These are phyloP conservation scores for Pomatostomus ruficeps DNA, from an alignment of 2,113 vertebrate genomes.

Conservation along the genomic window DNA sequence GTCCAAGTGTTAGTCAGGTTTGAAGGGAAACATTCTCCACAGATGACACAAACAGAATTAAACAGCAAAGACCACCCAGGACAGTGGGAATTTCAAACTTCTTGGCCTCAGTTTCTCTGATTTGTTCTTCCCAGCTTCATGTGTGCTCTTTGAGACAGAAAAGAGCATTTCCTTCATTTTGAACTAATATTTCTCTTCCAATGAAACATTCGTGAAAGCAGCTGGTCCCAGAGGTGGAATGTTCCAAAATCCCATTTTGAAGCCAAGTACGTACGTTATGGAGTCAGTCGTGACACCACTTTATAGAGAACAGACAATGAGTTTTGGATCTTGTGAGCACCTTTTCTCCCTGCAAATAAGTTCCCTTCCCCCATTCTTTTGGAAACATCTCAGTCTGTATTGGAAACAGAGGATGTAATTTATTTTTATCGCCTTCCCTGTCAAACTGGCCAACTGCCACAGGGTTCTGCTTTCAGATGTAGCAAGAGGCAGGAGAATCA, in stretches of 20 bases:
- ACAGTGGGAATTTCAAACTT: constrained; percentile 13
- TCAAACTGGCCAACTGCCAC: constrained; percentile 49
- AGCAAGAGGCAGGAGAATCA: constrained; percentile 4
- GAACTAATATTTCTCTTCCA: constrained; percentile 8
- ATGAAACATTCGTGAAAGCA: background rate
- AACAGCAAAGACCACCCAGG: constrained; percentile 34
- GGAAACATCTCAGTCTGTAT: background rate
- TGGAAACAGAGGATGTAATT: constrained; percentile 48
- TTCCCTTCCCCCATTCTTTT: background rate
- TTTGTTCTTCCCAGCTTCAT: background rate
- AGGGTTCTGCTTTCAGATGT: constrained; percentile 40
- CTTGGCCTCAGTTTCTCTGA: constrained; percentile 32
- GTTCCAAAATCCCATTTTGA: background rate
- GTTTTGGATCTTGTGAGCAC: background rate
- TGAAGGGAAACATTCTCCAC: background rate
- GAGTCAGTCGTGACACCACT: background rate
- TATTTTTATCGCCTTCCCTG: constrained; percentile 51
- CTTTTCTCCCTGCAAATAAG: background rate
- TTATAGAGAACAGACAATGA: constrained; percentile 10
- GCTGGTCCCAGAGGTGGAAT: background rate
- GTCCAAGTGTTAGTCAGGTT: background rate
- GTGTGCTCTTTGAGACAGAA: constrained; percentile 6
- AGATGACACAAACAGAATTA: background rate
- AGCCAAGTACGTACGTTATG: background rate
- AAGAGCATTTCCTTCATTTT: constrained; percentile 8